A percentile compares a stretch with the other conserved stretches of the same genome.
Evolutionary conservation across 2,797 vertebrate genomes (phyloP).

Genomic region (Onychomys leucogaster): DNA sequence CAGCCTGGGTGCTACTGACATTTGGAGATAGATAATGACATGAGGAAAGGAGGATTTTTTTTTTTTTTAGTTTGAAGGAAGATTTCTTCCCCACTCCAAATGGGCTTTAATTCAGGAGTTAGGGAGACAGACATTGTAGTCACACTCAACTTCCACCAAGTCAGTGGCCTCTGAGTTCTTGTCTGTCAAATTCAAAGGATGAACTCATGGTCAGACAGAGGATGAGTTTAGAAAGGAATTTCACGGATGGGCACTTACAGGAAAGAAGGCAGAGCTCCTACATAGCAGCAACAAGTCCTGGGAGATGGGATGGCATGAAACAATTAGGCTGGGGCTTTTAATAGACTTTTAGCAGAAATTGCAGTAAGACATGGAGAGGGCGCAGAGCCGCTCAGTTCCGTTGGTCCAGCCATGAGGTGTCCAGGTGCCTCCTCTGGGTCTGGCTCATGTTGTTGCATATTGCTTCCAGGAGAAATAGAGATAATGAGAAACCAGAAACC

Average conservation of each 20-base stretch:
- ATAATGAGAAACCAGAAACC: slow-evolving; percentile 3
- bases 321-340: background rate
- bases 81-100: background rate
- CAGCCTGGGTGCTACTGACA: background rate
- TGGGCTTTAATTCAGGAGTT: background rate
- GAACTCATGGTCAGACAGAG: background rate
- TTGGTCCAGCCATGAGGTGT: too few relatives aligned
- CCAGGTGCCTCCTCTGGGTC: background rate
- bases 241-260: background rate
- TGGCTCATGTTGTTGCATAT: background rate
- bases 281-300: too few relatives aligned
- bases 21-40: background rate
- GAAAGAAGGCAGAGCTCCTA: background rate
- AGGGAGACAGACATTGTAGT: background rate
- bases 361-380: background rate
- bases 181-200: background rate
- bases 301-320: background rate
- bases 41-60: background rate
- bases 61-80: background rate
- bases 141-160: background rate
- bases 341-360: background rate
- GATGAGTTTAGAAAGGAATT: background rate
- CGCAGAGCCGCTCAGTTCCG: background rate
- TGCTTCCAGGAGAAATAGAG: background rate
- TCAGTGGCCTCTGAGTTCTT: background rate